Base-by-base conservation (phyloP, 2,797 vertebrate genomes). In the Hydrocynus forskahlii region DNA sequence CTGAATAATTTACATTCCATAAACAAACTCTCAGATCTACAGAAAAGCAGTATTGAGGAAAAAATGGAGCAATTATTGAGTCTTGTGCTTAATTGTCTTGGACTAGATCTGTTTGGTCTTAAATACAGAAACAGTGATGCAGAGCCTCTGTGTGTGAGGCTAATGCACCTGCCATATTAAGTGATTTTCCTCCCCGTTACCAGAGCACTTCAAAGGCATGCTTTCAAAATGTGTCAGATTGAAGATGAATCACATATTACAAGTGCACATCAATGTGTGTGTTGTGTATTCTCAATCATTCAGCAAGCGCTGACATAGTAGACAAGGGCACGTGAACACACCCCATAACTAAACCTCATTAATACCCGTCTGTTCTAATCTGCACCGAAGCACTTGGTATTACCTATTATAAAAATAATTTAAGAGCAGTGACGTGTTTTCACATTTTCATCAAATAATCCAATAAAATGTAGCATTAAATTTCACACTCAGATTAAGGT, bases 151-250 rank as follows among this genome's bases (percentile, higher is more conserved):
- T 35, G n/a, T 59, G 52, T 76, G 68, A 76, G 50, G 77, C 70
- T 73, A 77, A 73, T 77, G 67, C 80, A 68, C 68, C 69, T 73
- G 75, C 68, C 78, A 80, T 68, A 70, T 62, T 80, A 62, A 80
- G 12, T 43, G 76, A 72, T 70, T 77, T 70, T 81, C 48, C 55
- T 73, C 60, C 50, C 29, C 0, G 4, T 72, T 60, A 80, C 80
- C 82, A 69, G 75, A 57, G 43, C 72, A 80, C 68, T 84, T 80
- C 78, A 84, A 76, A 77, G 82, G 59, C 72, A 55, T 29, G 81
- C 64, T 70, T 83, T 83, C 75, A 79, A 72, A 79, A 83, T 40
- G 78, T 77, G 60, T 81, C 74, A 50, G 13, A 52, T 59, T 43
- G 54, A 60, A 72, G 73, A 80, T 60, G 40, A 66, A 84, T 84